Base-by-base conservation (phyloP, 2,888 invertebrate species). In the Chironomus riparius region DNA sequence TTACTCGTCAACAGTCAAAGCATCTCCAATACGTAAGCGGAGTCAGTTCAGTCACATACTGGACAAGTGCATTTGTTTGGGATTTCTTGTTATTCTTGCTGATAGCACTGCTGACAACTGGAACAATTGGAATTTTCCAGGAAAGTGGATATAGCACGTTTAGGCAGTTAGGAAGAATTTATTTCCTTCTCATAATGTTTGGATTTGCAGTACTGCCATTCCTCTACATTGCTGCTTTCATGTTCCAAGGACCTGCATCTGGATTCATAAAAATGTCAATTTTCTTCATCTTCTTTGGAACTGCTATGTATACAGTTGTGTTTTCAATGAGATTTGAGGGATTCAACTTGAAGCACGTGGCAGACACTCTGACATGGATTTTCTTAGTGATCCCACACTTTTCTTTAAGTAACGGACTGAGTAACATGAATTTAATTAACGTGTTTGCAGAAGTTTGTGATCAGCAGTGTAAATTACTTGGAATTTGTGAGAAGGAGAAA, bases 331-430 rank as follows among this genome's bases (percentile, higher is more conserved):
- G 85, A 5, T 84, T 88, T 48, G 89, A 90, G 0, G 82, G 84
- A 15, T 82, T 92, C 6, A 85, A 88, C 47, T 86, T 91, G 2
- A 82, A 86, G 77, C 80, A 88, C 7, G 86, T 88, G 0, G 90
- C 91, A 0, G 80, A 86, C 0, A 80, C 84, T 0, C 81, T 94
- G 21, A 90, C 92, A 79, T 87, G 87, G 85, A 80, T 91, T 47
- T 88, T 93, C 79, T 86, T 92, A 78, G 81, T 89, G 47, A 87
- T 91, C 78, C 95, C 95, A 0, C 89, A 92, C 80, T 92, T 88
- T 81, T 86, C 88, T 18, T 81, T 92, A 77, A 87, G 85, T 10
- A 82, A 84, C 76, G 83, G 84, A 5, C 81, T 87, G 7, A 81
- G 84, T 77, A 84, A 85, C 76, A 78, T 82, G 3, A 83, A 82